Evolutionary conservation across 2,888 invertebrate genomes (phyloP), one percentile per base, ranked within the genome.

Genomic region (Phragmatobia fuliginosa): DNA sequence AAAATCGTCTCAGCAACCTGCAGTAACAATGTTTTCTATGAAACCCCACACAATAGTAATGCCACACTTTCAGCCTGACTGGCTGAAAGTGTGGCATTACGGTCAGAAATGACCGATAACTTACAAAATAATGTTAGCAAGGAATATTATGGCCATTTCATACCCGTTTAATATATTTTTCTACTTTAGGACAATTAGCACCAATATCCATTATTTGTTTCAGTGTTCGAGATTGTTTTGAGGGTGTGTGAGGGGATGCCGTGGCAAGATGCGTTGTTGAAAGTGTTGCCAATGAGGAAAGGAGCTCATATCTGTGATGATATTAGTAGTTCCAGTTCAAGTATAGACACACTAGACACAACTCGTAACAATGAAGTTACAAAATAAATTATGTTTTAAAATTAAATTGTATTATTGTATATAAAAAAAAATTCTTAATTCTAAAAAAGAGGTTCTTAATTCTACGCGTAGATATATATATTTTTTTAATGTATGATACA

Each of bases 151-250:
- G 18, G 18, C 3, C 38, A 6, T 18, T 18, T 11, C 38, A 14
- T 38, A 16, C 4, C 4, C 16, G 1, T 38, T 16, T 38, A 38
- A 38, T 18, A 3, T 18, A 2, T 41, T 45, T 45, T 45, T 7
- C 1, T 1, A 49, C 8, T n/a, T 49, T 32, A n/a, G 33, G 16
- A 33, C 45, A 38, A 16, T 36, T 16, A 16, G 59, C 11, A 68
- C 21, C 16, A n/a, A 71, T 49, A 56, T 52, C 18, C 16, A 25
- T 33, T 67, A 41, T 38, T 60, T 28, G 36, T 64, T 70, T 32
- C 31, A 98, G 98, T 98, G 61, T 98, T 98, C 90, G 97, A 98
- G 93, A 97, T 98, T 84, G 90, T 98, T 63, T 91, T 98, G 38
- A 95, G 96, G 81, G 96, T 98, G 10, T 96, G 97, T n/a, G 97